Base-by-base conservation (phyloP, 2,113 vertebrate species). In the Stomatorhinus ivindoensis region DNA sequence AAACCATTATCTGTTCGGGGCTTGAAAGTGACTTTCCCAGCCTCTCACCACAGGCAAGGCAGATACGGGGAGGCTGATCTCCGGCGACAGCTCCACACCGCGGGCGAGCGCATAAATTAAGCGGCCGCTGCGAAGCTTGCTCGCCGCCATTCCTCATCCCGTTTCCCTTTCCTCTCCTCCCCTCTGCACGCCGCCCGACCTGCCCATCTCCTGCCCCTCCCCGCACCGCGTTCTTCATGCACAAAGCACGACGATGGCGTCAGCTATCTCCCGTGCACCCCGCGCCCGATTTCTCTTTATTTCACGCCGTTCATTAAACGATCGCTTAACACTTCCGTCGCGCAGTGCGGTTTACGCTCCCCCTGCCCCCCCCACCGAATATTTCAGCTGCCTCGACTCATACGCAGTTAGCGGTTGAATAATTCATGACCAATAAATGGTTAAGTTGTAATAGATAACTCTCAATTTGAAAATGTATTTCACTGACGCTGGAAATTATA, bases 51-150 rank as follows among this genome's bases (percentile, higher is more conserved):
- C 73, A 88, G 51, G 87, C 76, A 7, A 19, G 51, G 76, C 53
- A 35, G 73, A 88, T 48, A 76, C 51, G 27, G 53, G 76, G 73
- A 84, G 86, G 27, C 87, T 90, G 80, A 88, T 90, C 80, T 83
- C 55, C 44, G 35, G 53, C 39, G 51, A 87, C 86, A 47, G 51
- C 65, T 47, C 48, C 24, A 31, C 85, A 85, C 89, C 76, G 24
- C 87, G 24, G 89, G 89, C 73, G 9, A 84, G 39, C 13, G 76
- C 21, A 51, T 90, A 90, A 84, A 90, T 90, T 90, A 90, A 90
- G 50, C 73, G 21, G 35, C 17, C 24, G 51, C 65, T 47, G 50
- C 39, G 15, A 47, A 61, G 19, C 31, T 6, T 48, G 10, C 65
- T 7, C 44, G 39, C 4, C 65, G 9, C 39, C 73, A 73, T 4